A percentile compares a stretch with the other conserved stretches of the same genome.
Conservation (phyloP, 35 echinoderm and acorn worm species). For the Amphiura filiformis region DNA sequence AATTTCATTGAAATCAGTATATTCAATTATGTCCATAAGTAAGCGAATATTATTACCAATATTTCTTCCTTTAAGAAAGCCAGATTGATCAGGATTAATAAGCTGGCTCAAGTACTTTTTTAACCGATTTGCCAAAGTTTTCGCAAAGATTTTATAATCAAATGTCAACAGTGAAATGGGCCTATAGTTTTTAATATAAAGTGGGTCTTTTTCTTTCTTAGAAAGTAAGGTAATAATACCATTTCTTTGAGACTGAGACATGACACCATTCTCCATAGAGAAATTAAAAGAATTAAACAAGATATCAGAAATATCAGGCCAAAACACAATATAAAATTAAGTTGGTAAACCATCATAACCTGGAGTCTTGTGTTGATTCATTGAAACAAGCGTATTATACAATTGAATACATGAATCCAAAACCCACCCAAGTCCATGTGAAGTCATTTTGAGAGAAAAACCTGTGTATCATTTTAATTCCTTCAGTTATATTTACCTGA, state of each 20-base stretch:
- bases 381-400: constrained; percentile 9
- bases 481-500: too few relatives aligned
- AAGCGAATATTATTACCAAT: constrained; percentile 23
- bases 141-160: constrained; percentile 7
- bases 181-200: background rate
- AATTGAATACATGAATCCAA: too few relatives aligned
- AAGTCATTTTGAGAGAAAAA: too few relatives aligned
- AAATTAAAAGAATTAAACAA: constrained; percentile 17
- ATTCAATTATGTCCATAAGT: constrained; percentile 20
- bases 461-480: too few relatives aligned
- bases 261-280: background rate
- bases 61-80: constrained; percentile 11
- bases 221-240: background rate
- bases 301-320: constrained; percentile 6
- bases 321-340: background rate
- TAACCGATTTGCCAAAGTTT: constrained; percentile 12
- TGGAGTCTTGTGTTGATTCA: background rate
- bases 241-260: constrained; percentile 16
- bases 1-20: background rate
- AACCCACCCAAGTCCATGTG: too few relatives aligned
- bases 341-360: background rate
- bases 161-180: background rate
- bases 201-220: background rate
- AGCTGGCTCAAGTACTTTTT: background rate
- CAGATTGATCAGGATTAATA: constrained; percentile 15